Base-by-base conservation (phyloP, 2,888 invertebrate species). In the Drosophila meridionalis region DNA sequence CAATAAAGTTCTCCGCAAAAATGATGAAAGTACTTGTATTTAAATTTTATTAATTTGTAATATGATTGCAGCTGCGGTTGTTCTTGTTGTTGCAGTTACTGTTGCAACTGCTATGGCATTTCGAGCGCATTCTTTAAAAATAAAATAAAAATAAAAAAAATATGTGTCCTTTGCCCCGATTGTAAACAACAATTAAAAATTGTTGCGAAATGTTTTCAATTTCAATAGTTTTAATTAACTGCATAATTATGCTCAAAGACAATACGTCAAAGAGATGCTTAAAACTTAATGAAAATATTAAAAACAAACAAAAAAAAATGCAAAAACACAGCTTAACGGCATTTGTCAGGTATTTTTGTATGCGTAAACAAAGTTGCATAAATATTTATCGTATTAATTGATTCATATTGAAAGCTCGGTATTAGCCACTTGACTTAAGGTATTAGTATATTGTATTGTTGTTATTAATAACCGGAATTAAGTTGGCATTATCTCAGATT, bases 141-240 rank as follows among this genome's bases (percentile, higher is more conserved):
- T 57, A 68, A n/a, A 42, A 8, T 9, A 9, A 74, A 70, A 47
- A 53, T 68, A n/a, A 42, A 11, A 9, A 26, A 64, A 63, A 53
- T 32, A 6, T 36, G 14, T 36, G 26, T 47, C 62, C 60, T 58
- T 67, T 48, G 45, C 69, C 50, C 4, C 7, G 66, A 36, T 47
- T 65, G 73, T 57, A 63, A 69, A 48, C 78, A 69, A 38, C 85
- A 84, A 87, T 85, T 87, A 78, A 84, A 84, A 67, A 56, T 57
- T 61, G 68, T 47, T 26, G 4, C 11, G 48, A 40, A 65, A 42
- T 43, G 38, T 60, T 53, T 72, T 48, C 61, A 65, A 72, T 75
- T 78, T 76, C 72, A 66, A 80, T 76, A 64, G 64, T 68, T 77
- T 76, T 84, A 72, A 84, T 84, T 82, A 78, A 77, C 78, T 76